These are phyloP conservation scores for Coreius guichenoti DNA, from an alignment of 2,797 vertebrate species.

Conservation along the genomic window DNA sequence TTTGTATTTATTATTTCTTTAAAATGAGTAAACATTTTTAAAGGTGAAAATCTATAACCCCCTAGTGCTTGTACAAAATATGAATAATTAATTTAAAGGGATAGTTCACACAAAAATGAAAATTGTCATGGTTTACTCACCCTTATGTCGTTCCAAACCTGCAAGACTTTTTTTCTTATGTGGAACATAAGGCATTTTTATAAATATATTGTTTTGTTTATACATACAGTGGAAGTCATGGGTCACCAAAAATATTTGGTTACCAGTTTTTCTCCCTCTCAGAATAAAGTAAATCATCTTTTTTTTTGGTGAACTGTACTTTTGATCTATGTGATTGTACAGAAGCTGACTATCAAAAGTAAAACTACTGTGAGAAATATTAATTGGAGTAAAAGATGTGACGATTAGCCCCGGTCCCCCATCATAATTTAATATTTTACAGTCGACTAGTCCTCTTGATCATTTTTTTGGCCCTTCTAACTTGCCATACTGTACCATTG, in stretches of 20 bases:
- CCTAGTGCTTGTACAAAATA: background rate
- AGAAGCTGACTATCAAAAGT: background rate
- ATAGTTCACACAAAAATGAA: background rate
- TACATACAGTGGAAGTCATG: background rate
- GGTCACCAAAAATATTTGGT: background rate
- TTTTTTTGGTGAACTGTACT: background rate
- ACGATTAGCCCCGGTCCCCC: background rate
- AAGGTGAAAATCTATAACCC: background rate
- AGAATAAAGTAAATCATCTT: too few relatives aligned
- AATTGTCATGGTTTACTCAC: background rate
- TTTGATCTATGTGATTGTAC: background rate
- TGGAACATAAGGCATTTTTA: background rate
- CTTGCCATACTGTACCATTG: slow-evolving; percentile 28
- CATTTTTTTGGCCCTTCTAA: slow-evolving; percentile 13
- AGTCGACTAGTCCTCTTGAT: too few relatives aligned
- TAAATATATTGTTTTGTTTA: background rate
- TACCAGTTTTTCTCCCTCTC: background rate
- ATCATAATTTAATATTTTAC: background rate
- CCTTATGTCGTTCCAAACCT: background rate
- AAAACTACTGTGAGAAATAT: background rate
- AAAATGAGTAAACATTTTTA: background rate
- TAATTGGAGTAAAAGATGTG: background rate
- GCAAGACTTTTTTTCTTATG: too few relatives aligned
- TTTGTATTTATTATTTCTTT: background rate
- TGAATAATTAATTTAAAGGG: background rate